These are phyloP conservation scores for Ailurus styani DNA, from an alignment of 2,113 vertebrate genomes.

Conservation along the genomic window DNA sequence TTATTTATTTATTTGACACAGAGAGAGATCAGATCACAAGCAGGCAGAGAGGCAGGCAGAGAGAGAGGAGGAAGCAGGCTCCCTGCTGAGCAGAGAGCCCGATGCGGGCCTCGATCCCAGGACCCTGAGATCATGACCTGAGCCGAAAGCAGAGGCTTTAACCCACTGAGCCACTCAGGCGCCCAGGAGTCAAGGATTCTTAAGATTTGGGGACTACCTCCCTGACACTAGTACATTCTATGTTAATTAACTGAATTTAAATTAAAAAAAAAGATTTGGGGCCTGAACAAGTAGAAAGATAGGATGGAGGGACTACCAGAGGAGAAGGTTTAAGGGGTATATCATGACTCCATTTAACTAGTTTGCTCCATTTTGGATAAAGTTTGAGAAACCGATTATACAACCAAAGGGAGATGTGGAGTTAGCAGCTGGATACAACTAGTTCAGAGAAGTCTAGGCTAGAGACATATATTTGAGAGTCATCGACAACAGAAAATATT, in stretches of 20 bases:
- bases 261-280: not conserved
- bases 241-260: not conserved
- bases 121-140: too few species aligned
- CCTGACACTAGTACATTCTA: not conserved
- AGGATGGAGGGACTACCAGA: not conserved
- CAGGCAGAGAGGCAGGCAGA: too few species aligned
- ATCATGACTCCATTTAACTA: not conserved
- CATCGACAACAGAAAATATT: not conserved
- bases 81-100: too few species aligned
- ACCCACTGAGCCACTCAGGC: too few species aligned
- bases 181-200: too few species aligned
- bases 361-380: not conserved
- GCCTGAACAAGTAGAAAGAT: not conserved
- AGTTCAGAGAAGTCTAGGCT: not conserved
- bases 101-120: too few species aligned
- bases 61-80: too few species aligned
- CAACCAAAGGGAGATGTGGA: not conserved
- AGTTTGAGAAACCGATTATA: conserved; percentile 3
- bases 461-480: not conserved
- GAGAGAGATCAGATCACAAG: too few species aligned
- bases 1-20: too few species aligned
- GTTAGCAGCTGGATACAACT: not conserved
- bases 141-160: too few species aligned
- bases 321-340: not conserved
- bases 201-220: not conserved